These are phyloP conservation scores for Andrena bicolor DNA, from an alignment of 2,888 invertebrate genomes.

Conservation along the genomic window DNA sequence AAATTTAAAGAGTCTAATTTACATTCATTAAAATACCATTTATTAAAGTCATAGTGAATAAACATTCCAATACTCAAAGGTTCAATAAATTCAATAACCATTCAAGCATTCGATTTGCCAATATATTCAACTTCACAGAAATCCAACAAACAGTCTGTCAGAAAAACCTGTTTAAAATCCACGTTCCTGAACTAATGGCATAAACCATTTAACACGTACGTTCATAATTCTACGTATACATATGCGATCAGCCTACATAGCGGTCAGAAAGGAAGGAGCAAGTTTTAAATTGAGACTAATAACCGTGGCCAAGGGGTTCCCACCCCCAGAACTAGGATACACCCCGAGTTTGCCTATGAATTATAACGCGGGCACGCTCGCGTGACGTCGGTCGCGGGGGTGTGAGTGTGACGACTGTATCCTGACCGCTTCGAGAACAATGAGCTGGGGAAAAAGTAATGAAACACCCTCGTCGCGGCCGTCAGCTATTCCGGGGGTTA, in stretches of 20 bases:
- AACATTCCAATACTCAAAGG: too few relatives aligned
- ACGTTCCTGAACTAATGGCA: background rate
- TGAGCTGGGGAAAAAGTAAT: conserved; percentile 72
- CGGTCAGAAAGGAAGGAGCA: background rate
- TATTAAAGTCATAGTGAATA: too few relatives aligned
- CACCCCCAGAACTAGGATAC: conserved; percentile 31
- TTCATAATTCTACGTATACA: background rate
- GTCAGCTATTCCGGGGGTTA: conserved; percentile 64
- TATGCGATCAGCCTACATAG: background rate
- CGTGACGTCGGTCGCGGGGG: conserved; percentile 33
- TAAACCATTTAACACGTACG: background rate
- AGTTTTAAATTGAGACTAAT: conserved; percentile 28
- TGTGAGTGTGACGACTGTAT: conserved; percentile 43
- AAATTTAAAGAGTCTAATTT: too few relatives aligned
- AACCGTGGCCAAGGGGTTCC: conserved; percentile 9
- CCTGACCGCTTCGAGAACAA: conserved; percentile 70
- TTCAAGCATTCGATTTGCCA: too few relatives aligned
- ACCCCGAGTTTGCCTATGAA: conserved; percentile 55
- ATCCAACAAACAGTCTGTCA: background rate
- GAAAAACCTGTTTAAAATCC: background rate
- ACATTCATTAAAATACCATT: too few relatives aligned
- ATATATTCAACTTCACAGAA: background rate
- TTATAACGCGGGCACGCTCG: conserved; percentile 23
- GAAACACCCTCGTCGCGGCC: conserved; percentile 63
- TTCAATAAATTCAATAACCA: too few relatives aligned